Percentiles rank a stretch among this genome's conserved stretches.
Conservation (phyloP, 2,797 vertebrate genomes). For the Limosa lapponica region DNA sequence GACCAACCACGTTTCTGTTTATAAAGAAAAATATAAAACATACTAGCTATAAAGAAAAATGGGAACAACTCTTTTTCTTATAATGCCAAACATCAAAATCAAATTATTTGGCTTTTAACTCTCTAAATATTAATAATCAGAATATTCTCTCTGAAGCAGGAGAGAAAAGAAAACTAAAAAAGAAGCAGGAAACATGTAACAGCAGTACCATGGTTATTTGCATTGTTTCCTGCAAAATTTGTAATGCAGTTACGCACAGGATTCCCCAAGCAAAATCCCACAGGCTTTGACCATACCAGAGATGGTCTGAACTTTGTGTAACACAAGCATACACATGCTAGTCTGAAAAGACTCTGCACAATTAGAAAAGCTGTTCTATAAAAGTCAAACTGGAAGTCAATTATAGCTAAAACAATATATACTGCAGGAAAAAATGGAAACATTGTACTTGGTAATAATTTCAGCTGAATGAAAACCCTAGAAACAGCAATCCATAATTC, state of each 20-base stretch:
- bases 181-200: rapidly evolving
- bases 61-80: rapidly evolving
- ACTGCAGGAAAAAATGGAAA: background rate
- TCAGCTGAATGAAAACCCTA: background rate
- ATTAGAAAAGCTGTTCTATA: background rate
- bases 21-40: background rate
- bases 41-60: background rate
- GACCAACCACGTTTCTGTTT: background rate
- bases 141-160: background rate
- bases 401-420: background rate
- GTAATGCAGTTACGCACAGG: background rate
- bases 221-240: background rate
- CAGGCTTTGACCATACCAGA: rapidly evolving
- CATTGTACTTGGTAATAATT: background rate
- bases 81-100: rapidly evolving
- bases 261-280: background rate
- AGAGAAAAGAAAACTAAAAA: too few relatives aligned
- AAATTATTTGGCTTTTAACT: background rate
- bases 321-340: rapidly evolving
- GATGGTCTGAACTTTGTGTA: background rate
- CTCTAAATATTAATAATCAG: background rate
- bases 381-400: background rate
- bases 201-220: background rate
- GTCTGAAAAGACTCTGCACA: background rate
- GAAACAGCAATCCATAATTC: background rate